Conservation (phyloP, 2,113 vertebrate genomes). For the Thinocorus orbignyianus region DNA sequence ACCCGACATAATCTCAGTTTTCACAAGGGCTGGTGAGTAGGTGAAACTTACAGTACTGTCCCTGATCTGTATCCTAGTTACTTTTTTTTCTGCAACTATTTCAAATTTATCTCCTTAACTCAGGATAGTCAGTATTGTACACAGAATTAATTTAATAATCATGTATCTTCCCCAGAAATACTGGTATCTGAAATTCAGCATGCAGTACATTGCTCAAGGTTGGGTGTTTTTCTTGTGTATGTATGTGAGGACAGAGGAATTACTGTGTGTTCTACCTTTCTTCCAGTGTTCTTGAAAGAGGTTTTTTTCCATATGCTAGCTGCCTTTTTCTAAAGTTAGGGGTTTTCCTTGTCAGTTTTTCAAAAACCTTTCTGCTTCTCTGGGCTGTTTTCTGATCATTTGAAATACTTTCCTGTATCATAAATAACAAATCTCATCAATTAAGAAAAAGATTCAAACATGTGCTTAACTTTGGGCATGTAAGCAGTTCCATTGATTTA, state of each 20-base stretch:
- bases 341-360: neutral
- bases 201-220: neutral
- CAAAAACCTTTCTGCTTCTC: neutral
- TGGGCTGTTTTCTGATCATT: slow-evolving; percentile 33
- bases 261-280: neutral
- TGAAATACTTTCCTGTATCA: slow-evolving; percentile 47
- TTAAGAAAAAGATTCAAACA: neutral
- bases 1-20: neutral
- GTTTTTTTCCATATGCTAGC: neutral
- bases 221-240: neutral
- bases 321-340: neutral
- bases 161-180: neutral
- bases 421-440: slow-evolving; percentile 33
- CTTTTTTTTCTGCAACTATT: neutral
- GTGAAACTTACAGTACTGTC: neutral
- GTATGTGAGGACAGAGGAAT: neutral
- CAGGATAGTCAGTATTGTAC: neutral
- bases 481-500: neutral
- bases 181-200: neutral
- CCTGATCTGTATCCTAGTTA: neutral
- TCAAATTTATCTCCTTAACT: neutral
- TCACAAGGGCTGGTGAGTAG: neutral
- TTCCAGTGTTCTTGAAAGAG: neutral
- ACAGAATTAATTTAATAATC: neutral
- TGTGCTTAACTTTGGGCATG: neutral